Conservation (phyloP, 2,113 vertebrate genomes). For the Chionis minor region DNA sequence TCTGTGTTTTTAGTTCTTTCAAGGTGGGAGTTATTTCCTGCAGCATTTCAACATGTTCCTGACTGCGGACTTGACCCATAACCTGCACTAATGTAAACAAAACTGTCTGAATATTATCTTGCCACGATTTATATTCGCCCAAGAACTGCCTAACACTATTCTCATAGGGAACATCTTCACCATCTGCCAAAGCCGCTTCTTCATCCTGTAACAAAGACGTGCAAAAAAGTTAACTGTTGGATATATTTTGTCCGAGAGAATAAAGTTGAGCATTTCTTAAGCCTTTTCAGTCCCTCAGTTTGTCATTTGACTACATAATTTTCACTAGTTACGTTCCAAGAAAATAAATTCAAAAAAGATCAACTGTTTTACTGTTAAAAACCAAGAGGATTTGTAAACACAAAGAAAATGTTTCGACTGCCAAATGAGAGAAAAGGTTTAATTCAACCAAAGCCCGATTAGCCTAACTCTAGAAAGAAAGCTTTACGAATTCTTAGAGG, state of each 20-base stretch:
- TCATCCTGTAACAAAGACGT: constrained; percentile 84
- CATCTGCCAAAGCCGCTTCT: constrained; percentile 91
- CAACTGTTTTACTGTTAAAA: not conserved
- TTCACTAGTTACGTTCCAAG: not conserved
- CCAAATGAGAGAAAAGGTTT: not conserved
- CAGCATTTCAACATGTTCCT: constrained; percentile 92
- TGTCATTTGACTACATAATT: not conserved
- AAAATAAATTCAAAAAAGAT: not conserved
- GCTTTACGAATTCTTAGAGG: not conserved
- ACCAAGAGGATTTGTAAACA: not conserved
- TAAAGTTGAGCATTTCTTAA: not conserved
- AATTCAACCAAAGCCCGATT: not conserved
- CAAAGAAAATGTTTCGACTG: not conserved
- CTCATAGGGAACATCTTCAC: constrained; percentile 94
- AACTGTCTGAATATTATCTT: constrained; percentile 97
- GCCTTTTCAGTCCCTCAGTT: not conserved
- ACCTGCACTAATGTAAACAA: constrained; percentile 96
- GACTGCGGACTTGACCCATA: constrained; percentile 90
- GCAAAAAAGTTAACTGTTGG: not conserved
- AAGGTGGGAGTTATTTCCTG: constrained; percentile 94
- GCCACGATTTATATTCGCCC: constrained; percentile 96
- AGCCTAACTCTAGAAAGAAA: not conserved
- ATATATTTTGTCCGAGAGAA: not conserved
- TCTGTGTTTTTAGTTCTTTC: constrained; percentile 93
- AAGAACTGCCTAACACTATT: constrained; percentile 96